Evolutionary conservation across 2,797 vertebrate species (phyloP).

Genomic region (Prunella strophiata): DNA sequence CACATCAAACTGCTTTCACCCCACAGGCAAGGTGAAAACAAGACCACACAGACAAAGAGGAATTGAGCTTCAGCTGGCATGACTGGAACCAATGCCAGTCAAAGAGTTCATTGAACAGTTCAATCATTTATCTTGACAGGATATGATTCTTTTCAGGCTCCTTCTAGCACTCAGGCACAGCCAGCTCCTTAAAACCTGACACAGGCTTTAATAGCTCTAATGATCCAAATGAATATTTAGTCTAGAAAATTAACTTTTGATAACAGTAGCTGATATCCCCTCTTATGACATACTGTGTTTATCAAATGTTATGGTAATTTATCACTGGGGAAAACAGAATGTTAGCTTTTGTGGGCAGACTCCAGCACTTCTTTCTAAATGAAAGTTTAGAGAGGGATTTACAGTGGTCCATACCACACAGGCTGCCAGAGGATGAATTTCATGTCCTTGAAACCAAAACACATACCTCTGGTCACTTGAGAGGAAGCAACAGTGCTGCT

Average conservation of each 20-base stretch:
- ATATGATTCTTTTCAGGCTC: conserved; percentile 67
- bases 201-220: conserved; percentile 58
- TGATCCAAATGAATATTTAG: conserved; percentile 63
- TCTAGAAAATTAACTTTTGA: conserved; percentile 60
- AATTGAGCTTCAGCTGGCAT: conserved; percentile 70
- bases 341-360: neutral
- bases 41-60: conserved; percentile 72
- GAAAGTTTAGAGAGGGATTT: conserved; percentile 27
- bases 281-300: conserved; percentile 38
- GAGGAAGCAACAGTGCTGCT: neutral
- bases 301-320: conserved; percentile 30
- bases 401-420: conserved; percentile 18
- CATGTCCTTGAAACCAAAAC: neutral
- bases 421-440: neutral
- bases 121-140: conserved; percentile 72
- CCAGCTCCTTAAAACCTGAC: conserved; percentile 52
- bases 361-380: neutral
- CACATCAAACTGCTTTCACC: conserved; percentile 67
- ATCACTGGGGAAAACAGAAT: conserved; percentile 18
- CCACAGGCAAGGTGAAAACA: conserved; percentile 71
- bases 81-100: conserved; percentile 74
- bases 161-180: conserved; percentile 40
- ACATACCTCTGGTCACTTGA: neutral
- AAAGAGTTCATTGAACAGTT: conserved; percentile 74
- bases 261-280: conserved; percentile 15